Percentiles rank a stretch among this genome's conserved stretches.
phyloP scores from a whole-genome alignment of 2,797 vertebrate species.

The Gymnopithys bicolor region DNA sequence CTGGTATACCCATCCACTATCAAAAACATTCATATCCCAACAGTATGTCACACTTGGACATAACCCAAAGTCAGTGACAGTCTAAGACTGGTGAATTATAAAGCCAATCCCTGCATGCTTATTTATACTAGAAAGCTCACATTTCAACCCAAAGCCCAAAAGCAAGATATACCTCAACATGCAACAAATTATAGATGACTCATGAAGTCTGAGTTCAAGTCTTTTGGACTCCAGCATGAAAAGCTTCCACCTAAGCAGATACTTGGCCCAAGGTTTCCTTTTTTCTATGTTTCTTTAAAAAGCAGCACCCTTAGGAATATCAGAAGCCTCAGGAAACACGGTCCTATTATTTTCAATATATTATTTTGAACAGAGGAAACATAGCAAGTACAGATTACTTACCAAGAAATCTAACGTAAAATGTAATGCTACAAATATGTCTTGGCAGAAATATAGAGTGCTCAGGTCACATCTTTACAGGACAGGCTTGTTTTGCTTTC shows the following conservation, averaged over 20 bases:
- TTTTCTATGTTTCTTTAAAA: background rate
- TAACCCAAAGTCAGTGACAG: slow-evolving; percentile 37
- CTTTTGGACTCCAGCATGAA: background rate
- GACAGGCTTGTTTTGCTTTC: background rate
- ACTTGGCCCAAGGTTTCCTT: background rate
- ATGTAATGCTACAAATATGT: background rate
- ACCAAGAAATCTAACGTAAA: background rate
- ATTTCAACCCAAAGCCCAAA: slow-evolving; percentile 21
- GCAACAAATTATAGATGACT: slow-evolving; percentile 8
- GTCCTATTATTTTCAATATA: background rate
- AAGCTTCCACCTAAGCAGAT: background rate
- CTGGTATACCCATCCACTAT: background rate
- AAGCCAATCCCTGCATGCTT: background rate
- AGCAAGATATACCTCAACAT: slow-evolving; percentile 26
- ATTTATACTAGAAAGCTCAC: slow-evolving; percentile 32
- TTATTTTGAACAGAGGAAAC: background rate
- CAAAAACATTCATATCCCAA: background rate
- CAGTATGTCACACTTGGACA: slow-evolving; percentile 37
- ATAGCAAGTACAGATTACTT: background rate
- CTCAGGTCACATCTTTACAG: background rate
- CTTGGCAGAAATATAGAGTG: background rate
- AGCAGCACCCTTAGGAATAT: background rate
- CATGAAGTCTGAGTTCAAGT: background rate
- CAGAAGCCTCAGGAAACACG: background rate
- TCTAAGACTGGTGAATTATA: slow-evolving; percentile 19